Conservation (phyloP, 2,113 vertebrate species). For the Microcebus lehilahytsara region DNA sequence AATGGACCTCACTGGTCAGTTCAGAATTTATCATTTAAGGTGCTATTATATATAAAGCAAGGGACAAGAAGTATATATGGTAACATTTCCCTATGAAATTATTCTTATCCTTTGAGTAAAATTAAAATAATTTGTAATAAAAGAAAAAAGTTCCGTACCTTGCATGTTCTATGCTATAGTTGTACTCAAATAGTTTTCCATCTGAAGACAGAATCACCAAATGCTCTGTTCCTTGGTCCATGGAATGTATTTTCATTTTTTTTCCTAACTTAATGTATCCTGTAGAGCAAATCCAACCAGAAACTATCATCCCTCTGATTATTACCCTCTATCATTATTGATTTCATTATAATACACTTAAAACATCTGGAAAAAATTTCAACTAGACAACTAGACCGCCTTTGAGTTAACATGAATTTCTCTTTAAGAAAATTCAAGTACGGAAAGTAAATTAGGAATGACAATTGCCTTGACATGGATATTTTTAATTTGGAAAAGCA, state of each 20-base stretch:
- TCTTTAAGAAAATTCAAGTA: conserved; percentile 21
- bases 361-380: background rate
- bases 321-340: background rate
- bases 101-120: background rate
- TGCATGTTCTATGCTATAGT: conserved; percentile 37
- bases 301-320: background rate
- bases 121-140: background rate
- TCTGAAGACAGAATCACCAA: conserved; percentile 66
- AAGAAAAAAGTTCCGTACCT: conserved; percentile 51
- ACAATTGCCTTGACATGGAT: background rate
- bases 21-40: background rate
- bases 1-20: background rate
- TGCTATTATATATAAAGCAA: background rate
- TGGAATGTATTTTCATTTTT: conserved; percentile 71
- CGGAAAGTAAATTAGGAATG: background rate
- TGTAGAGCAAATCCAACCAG: conserved; percentile 59
- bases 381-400: background rate
- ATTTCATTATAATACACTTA: conserved; percentile 22
- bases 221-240: conserved; percentile 70
- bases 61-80: background rate
- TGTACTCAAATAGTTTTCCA: conserved; percentile 67
- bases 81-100: background rate
- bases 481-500: background rate
- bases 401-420: background rate
- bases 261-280: conserved; percentile 59